phyloP scores from a whole-genome alignment of 2,888 invertebrate species.

The Drosophila diplacantha region DNA sequence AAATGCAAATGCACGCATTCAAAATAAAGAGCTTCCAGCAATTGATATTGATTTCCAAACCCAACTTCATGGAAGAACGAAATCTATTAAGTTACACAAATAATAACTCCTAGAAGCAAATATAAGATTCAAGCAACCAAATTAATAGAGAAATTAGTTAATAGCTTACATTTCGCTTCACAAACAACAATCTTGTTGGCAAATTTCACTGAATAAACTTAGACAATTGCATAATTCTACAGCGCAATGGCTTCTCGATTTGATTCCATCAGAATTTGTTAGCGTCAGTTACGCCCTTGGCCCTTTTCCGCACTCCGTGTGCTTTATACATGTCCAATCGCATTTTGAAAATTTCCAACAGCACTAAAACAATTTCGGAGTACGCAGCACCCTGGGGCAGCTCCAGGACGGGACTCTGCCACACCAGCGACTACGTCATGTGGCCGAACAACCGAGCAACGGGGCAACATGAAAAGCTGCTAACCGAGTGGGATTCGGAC shows the following conservation, averaged over 20 bases:
- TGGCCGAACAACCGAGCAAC: constrained; percentile 65
- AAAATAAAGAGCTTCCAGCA: not conserved
- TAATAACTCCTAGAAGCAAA: not conserved
- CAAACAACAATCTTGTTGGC: not conserved
- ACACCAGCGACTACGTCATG: constrained; percentile 54
- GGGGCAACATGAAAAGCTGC: constrained; percentile 47
- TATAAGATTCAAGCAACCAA: not conserved
- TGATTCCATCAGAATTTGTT: constrained; percentile 29
- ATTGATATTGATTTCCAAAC: not conserved
- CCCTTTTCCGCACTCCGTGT: constrained; percentile 14
- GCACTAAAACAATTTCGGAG: constrained; percentile 50
- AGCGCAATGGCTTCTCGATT: constrained; percentile 4
- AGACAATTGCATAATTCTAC: constrained; percentile 5
- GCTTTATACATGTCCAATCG: constrained; percentile 35
- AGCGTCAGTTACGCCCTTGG: constrained; percentile 24
- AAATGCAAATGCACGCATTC: not conserved
- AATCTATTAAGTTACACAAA: not conserved
- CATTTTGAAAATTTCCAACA: constrained; percentile 38
- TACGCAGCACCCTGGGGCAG: constrained; percentile 24
- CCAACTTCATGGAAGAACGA: not conserved
- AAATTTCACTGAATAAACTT: not conserved
- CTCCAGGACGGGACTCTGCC: constrained; percentile 13
- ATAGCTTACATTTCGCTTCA: not conserved
- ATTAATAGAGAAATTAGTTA: not conserved
- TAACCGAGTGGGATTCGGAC: constrained; percentile 8